Conservation (phyloP, 2,113 vertebrate species). For the Natator depressus region DNA sequence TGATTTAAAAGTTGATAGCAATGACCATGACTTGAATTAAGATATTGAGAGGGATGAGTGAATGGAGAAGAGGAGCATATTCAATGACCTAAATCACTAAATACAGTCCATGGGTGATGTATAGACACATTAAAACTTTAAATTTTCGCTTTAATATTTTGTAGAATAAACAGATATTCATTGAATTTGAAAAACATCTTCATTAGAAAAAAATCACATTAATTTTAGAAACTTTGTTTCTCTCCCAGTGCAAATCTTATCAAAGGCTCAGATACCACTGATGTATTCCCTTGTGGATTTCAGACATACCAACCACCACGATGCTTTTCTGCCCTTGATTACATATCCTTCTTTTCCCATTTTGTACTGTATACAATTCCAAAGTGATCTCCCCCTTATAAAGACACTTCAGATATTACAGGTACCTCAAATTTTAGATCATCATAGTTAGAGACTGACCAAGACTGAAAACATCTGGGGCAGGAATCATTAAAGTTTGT, state of each 20-base stretch:
- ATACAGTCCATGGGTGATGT: neutral
- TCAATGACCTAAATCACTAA: neutral
- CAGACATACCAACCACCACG: neutral
- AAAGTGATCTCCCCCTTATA: neutral
- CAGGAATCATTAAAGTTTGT: neutral
- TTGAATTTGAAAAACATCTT: neutral
- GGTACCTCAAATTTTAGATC: neutral
- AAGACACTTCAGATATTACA: neutral
- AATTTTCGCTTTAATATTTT: neutral
- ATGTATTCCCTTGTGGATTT: neutral
- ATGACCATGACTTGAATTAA: neutral
- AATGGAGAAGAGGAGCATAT: neutral
- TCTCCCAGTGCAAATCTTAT: neutral
- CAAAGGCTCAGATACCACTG: neutral
- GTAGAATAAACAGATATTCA: neutral
- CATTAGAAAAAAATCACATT: neutral
- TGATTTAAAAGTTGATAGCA: neutral
- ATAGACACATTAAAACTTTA: neutral
- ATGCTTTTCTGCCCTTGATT: fast-evolving
- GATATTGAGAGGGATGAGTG: neutral
- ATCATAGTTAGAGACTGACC: neutral
- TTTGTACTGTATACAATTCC: fast-evolving
- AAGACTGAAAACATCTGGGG: neutral
- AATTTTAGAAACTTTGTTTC: neutral
- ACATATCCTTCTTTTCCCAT: fast-evolving